Conservation (phyloP, 2,797 vertebrate genomes). For the Gallinago stenura region DNA sequence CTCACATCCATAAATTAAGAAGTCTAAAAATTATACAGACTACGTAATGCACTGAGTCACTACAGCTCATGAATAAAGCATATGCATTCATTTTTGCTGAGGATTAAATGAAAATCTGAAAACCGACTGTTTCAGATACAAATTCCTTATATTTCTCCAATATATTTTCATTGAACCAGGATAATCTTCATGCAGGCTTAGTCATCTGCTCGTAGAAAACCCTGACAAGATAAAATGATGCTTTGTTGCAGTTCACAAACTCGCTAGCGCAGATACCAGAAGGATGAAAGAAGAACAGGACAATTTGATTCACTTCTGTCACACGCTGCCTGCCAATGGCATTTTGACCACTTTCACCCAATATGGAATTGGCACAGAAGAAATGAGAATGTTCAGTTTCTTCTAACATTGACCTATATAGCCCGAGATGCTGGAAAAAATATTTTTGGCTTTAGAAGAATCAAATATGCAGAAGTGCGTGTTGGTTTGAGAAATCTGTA, state of each 20-base stretch:
- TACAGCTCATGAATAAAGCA: constrained; percentile 57
- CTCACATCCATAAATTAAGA: constrained; percentile 5
- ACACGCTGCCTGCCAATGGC: not conserved
- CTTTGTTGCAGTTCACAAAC: not conserved
- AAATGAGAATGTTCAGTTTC: not conserved
- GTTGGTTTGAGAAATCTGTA: not conserved
- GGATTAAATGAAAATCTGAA: not conserved
- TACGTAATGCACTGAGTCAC: constrained; percentile 47
- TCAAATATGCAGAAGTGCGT: not conserved
- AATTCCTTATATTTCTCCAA: not conserved
- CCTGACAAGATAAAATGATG: not conserved
- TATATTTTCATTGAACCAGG: not conserved
- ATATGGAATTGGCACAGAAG: not conserved
- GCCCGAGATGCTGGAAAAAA: not conserved
- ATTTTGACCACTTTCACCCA: not conserved
- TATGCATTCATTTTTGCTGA: not conserved
- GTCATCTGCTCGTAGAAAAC: not conserved
- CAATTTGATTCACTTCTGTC: not conserved
- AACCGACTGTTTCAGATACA: not conserved
- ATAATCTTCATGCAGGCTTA: not conserved
- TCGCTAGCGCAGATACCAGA: not conserved
- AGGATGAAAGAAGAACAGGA: not conserved
- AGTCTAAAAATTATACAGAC: constrained; percentile 14
- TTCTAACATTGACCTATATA: not conserved
- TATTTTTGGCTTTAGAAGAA: not conserved